Base-by-base conservation (phyloP, 2,888 invertebrate species). In the Drosophila peninsularis region DNA sequence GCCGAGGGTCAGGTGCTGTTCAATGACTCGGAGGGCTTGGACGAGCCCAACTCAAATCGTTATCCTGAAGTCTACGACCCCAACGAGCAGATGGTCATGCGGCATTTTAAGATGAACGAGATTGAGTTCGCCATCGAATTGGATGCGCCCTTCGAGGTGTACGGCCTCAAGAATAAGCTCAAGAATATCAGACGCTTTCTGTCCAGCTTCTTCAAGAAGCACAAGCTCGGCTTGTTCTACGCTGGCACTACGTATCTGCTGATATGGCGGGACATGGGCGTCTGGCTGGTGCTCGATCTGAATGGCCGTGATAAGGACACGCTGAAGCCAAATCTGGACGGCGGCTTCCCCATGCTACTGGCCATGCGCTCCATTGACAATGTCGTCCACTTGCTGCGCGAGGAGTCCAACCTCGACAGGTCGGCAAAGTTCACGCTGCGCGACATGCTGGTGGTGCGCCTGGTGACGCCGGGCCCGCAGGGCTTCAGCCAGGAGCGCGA, bases 271-370 rank as follows among this genome's bases (percentile, higher is more conserved):
- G 82, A 90, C 3, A 57, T 58, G 0, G 89, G 84, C 3, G 72
- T 86, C 2, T 92, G 84, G 75, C 90, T 92, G 73, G 78, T 92
- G 0, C 82, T 92, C 32, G 92, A 92, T 66, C 76, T 88, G 39
- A 90, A 90, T 64, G 92, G 92, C 0, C 81, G 92, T 3, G 76
- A 89, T 4, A 27, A 47, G 14, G 65, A 64, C 0, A 86, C 88
- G 10, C 73, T 91, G 9, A 63, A 62, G 3, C 27, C 73, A 1
- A 88, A 88, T 56, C 53, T 34, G 3, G 86, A 89, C 0, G 67
- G 68, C 6, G 91, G 91, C 0, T 60, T 58, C 10, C 90, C 89
- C 0, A 71, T 90, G 56, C 58, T 92, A 10, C 67, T 92, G 17
- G 90, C 89, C 19, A 61, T 92, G 24, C 80, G 83, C 34, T 75